Evolutionary conservation across 2,797 vertebrate species (phyloP).

Genomic region (Botia kubotai): DNA sequence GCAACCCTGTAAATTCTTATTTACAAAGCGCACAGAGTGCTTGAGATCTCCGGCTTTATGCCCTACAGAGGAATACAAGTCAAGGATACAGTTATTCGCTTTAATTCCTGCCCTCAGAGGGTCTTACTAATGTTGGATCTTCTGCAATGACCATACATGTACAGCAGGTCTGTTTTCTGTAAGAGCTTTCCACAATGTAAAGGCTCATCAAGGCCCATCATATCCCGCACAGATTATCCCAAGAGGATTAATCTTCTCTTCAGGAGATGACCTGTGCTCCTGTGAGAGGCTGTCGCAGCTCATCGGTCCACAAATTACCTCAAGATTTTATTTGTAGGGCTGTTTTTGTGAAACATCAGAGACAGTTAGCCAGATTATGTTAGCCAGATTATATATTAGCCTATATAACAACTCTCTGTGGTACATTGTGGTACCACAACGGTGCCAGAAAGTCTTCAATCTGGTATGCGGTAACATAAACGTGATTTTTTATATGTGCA

Average conservation of each 20-base stretch:
- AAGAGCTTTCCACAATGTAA: background rate
- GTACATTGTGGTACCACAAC: too few species aligned
- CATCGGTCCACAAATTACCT: slow-evolving; percentile 21
- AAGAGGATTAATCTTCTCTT: slow-evolving; percentile 33
- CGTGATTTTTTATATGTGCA: too few species aligned
- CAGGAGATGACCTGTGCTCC: background rate
- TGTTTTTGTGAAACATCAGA: background rate
- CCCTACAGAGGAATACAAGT: slow-evolving; percentile 22
- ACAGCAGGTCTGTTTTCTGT: too few species aligned
- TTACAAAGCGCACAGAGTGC: slow-evolving; percentile 20
- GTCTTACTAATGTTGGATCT: background rate
- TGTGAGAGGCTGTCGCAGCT: background rate
- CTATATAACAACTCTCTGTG: background rate
- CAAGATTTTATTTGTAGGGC: background rate
- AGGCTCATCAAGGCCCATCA: slow-evolving; percentile 1
- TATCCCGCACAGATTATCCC: slow-evolving; percentile 42
- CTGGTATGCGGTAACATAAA: too few species aligned
- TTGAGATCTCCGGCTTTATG: slow-evolving; percentile 16
- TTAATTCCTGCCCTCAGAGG: slow-evolving; percentile 28
- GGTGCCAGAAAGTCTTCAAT: too few species aligned
- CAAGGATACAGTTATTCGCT: slow-evolving; percentile 40
- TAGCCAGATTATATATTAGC: too few species aligned
- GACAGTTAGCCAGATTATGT: background rate
- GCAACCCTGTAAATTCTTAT: slow-evolving; percentile 8
- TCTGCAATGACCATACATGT: slow-evolving; percentile 40